These are phyloP conservation scores for Girardia tigrina DNA, from an alignment of 2,888 invertebrate species.

Conservation along the genomic window DNA sequence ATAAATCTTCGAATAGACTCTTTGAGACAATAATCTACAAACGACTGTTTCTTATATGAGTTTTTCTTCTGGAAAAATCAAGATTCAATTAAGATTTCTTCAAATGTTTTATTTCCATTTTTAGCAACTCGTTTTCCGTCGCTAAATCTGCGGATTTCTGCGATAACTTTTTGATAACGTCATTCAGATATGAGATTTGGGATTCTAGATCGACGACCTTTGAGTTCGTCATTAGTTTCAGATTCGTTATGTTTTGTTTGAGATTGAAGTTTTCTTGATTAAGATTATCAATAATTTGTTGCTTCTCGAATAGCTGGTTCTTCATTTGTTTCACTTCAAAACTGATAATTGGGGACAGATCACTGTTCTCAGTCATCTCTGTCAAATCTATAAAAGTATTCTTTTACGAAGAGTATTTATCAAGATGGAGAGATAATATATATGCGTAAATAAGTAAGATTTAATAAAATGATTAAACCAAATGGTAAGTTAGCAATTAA, in stretches of 20 bases:
- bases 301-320: not conserved
- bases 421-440: too few species aligned
- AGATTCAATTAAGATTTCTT: too few species aligned
- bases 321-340: slow-evolving; percentile 12
- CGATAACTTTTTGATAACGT: not conserved
- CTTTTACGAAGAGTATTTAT: too few species aligned
- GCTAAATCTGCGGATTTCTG: slow-evolving; percentile 2
- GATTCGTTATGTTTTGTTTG: not conserved
- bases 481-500: too few species aligned
- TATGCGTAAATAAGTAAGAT: too few species aligned
- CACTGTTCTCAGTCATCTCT: not conserved
- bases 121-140: not conserved
- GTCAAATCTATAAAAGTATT: not conserved
- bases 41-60: too few species aligned
- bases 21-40: too few species aligned
- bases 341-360: not conserved
- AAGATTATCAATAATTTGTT: not conserved
- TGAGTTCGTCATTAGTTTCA: not conserved
- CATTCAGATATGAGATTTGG: not conserved
- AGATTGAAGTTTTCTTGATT: slow-evolving; percentile 1
- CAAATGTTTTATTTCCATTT: slow-evolving; percentile 11
- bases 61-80: too few species aligned
- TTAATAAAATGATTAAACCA: too few species aligned
- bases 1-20: too few species aligned
- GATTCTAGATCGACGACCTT: not conserved